These are phyloP conservation scores for Litoditis marina DNA, from an alignment of 2,888 invertebrate genomes.

Conservation along the genomic window DNA sequence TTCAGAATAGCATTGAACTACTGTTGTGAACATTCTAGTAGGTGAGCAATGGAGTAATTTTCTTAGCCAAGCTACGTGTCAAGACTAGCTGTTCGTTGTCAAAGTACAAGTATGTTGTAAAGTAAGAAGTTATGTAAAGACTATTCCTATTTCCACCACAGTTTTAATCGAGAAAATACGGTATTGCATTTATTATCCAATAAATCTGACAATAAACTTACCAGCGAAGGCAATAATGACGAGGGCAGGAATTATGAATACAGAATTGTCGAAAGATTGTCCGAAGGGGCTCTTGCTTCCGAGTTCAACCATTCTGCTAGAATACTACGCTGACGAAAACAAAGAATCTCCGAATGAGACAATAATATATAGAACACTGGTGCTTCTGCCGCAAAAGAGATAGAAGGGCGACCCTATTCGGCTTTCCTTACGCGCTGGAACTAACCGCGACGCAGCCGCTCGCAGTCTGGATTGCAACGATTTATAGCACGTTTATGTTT, in stretches of 20 bases:
- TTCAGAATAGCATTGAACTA: too few species aligned
- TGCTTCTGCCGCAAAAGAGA: neutral
- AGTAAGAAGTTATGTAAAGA: constrained; percentile 2
- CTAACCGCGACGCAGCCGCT: neutral
- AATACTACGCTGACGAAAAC: too few species aligned
- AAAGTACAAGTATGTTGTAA: too few species aligned
- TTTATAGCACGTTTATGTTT: neutral
- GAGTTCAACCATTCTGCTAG: constrained; percentile 43
- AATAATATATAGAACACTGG: neutral
- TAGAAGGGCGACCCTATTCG: neutral
- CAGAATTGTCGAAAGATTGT: constrained; percentile 74
- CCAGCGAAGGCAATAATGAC: constrained; percentile 77
- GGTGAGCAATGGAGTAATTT: too few species aligned
- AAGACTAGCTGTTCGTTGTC: too few species aligned
- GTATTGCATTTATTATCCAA: too few species aligned
- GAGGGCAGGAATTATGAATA: constrained; percentile 81
- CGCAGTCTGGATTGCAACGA: constrained; percentile 1
- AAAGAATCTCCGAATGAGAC: neutral
- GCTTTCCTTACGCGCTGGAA: neutral
- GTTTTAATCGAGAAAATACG: constrained; percentile 5
- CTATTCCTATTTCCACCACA: neutral
- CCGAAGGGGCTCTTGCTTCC: constrained; percentile 42
- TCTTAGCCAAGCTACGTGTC: too few species aligned
- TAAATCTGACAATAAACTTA: constrained; percentile 64
- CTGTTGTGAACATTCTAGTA: too few species aligned